A percentile compares a stretch with the other conserved stretches of the same genome.
These are phyloP conservation scores for Gymnarchus niloticus DNA, from an alignment of 2,113 vertebrate genomes.

Conservation along the genomic window DNA sequence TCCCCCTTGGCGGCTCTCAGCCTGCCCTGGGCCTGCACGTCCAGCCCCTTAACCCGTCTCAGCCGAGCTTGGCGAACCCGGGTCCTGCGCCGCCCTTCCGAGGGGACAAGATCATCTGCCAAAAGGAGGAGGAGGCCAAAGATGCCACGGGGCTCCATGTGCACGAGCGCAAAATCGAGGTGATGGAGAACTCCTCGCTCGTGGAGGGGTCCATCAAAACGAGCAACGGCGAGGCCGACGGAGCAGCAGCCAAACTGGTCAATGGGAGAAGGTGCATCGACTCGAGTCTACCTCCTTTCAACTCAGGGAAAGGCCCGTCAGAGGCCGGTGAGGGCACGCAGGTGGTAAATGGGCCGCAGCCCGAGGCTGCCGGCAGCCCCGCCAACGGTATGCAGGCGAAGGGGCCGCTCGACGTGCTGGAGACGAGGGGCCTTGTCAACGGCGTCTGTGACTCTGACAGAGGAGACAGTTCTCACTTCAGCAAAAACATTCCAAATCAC, in stretches of 20 bases:
- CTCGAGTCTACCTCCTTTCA: conserved; percentile 98
- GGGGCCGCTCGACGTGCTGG: conserved; percentile 67
- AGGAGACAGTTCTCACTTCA: conserved; percentile 80
- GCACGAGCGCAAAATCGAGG: conserved; percentile 96
- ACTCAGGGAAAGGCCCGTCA: conserved; percentile 98
- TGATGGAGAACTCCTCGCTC: conserved; percentile 96
- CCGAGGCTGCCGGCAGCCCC: conserved; percentile 75
- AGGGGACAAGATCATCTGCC: conserved; percentile 99
- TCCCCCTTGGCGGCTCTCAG: conserved; percentile 68
- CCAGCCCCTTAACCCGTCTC: conserved; percentile 68
- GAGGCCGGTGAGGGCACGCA: conserved; percentile 71
- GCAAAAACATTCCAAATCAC: conserved; percentile 99
- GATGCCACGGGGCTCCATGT: conserved; percentile 94
- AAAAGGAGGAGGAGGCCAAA: conserved; percentile 99
- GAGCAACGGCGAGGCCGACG: conserved; percentile 80
- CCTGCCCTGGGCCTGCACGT: conserved; percentile 76
- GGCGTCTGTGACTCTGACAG: conserved; percentile 97
- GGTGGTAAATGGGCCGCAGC: conserved; percentile 81
- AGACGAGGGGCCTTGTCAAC: conserved; percentile 85
- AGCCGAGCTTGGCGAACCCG: conserved; percentile 69
- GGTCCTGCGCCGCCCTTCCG: conserved; percentile 77
- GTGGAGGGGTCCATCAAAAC: conserved; percentile 75
- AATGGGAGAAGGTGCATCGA: conserved; percentile 94
- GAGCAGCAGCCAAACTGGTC: conserved; percentile 77
- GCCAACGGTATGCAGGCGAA: conserved; percentile 80